Evolutionary conservation across 2,797 vertebrate species (phyloP), one percentile per base, ranked within the genome.

Genomic region (Spondyliosoma cantharus): DNA sequence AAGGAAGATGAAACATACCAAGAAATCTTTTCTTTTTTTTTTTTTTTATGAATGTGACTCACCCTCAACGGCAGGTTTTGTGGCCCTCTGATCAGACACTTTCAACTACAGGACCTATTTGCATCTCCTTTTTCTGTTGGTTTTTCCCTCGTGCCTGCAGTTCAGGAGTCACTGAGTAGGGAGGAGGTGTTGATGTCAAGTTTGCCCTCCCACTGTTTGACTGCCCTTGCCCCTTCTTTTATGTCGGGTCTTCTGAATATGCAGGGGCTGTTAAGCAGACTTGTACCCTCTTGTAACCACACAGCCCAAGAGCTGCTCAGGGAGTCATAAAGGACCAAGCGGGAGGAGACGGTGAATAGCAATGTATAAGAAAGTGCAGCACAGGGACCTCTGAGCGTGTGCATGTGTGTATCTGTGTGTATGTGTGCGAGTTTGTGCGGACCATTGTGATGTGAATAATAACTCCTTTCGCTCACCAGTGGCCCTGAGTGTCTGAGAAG

Each of bases 361-460:
- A 90, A 92, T 87, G 85, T 82, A 87, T 83, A 76, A 86, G 78
- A 70, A 67, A 86, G 62, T 71, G 83, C 70, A 84, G 77, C 65
- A 77, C 67, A 78, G 78, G 82, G 85, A 81, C 74, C 52, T 81
- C 53, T 80, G 58, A 43, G 74, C 32, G 12, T 7, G 50, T 8
- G 32, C 52, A 20, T 85, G 62, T 68, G 65, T 87, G 64, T 29
- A 45, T 37, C 50, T 43, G 43, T 64, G 69, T 67, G 62, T 53
- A 59, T 74, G 20, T 69, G 45, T 15, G 53, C 67, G 3, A 76
- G 62, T 60, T 76, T 62, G 74, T 83, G 80, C 78, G 49, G 43
- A 67, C 77, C 49, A 64, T 64, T 86, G 86, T 86, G 90, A 93
- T 85, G 85, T 90, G 89, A 92, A 93, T 94, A 92, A 94, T 93